A percentile compares a stretch with the other conserved stretches of the same genome.
phyloP scores from a whole-genome alignment of 2,888 invertebrate species.

The Ectobius pallidus region DNA sequence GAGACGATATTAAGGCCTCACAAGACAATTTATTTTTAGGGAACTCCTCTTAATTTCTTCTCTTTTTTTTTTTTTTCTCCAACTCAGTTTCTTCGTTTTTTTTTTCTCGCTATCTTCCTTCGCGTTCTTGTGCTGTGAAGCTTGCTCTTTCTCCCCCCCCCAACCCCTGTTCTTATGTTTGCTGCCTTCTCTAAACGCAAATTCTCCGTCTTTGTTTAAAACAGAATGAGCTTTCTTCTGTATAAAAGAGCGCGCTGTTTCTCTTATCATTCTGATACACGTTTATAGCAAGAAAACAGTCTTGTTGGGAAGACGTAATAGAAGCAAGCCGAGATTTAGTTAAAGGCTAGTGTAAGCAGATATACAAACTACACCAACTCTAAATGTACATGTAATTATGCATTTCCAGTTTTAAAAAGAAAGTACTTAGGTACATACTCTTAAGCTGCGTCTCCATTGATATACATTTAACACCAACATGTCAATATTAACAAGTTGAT shows the following conservation, averaged over 20 bases:
- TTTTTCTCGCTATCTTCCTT: not conserved
- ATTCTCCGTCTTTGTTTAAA: conserved; percentile 5
- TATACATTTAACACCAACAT: too few relatives aligned
- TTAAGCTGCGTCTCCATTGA: too few relatives aligned
- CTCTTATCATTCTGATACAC: not conserved
- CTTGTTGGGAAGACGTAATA: not conserved
- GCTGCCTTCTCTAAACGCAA: not conserved
- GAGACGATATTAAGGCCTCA: conserved; percentile 49
- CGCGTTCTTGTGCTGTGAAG: not conserved
- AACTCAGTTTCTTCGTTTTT: conserved; percentile 3
- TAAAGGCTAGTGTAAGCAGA: too few relatives aligned
- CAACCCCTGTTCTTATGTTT: not conserved
- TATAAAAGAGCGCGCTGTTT: not conserved
- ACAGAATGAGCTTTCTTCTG: not conserved
- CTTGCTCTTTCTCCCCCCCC: not conserved
- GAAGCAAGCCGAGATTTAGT: not conserved
- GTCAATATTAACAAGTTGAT: too few relatives aligned
- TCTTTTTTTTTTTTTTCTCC: conserved; percentile 29
- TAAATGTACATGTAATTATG: too few relatives aligned
- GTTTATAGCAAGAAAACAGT: not conserved
- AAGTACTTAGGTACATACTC: too few relatives aligned
- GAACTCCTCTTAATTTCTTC: conserved; percentile 44
- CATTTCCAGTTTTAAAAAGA: too few relatives aligned
- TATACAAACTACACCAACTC: too few relatives aligned
- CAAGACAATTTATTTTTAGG: conserved; percentile 50